Conservation (phyloP, 2,113 vertebrate genomes). For the Tychaedon coryphoeus region DNA sequence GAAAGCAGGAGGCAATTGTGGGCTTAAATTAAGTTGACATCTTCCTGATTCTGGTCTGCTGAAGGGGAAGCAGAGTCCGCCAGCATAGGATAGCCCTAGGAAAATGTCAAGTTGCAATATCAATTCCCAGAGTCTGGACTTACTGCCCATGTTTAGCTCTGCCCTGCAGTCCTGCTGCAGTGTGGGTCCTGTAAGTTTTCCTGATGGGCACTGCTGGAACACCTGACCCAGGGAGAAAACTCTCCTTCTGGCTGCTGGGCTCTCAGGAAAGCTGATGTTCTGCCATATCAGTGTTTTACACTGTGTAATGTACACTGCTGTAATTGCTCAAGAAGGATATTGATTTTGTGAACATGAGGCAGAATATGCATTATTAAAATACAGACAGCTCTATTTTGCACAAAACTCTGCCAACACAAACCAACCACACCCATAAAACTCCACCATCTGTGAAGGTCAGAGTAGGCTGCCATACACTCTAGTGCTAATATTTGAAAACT, state of each 20-base stretch:
- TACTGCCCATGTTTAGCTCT: not conserved
- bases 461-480: not conserved
- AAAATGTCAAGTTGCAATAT: conserved; percentile 23
- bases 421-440: not conserved
- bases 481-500: not conserved
- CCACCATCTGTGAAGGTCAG: not conserved
- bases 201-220: not conserved
- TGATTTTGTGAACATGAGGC: not conserved
- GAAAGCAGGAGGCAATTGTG: not conserved
- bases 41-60: not conserved
- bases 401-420: not conserved
- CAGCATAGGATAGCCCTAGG: not conserved
- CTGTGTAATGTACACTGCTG: not conserved
- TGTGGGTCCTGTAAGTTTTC: not conserved
- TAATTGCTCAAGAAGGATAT: not conserved
- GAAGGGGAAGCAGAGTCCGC: not conserved
- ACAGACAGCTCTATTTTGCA: not conserved
- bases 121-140: not conserved
- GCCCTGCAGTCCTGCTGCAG: not conserved
- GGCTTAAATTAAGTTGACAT: conserved; percentile 23
- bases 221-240: not conserved
- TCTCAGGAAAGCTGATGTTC: not conserved
- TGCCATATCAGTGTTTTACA: not conserved
- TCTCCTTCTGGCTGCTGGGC: not conserved
- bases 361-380: not conserved